Conservation (phyloP, 2,113 vertebrate genomes). For the Leucopsar rothschildi region DNA sequence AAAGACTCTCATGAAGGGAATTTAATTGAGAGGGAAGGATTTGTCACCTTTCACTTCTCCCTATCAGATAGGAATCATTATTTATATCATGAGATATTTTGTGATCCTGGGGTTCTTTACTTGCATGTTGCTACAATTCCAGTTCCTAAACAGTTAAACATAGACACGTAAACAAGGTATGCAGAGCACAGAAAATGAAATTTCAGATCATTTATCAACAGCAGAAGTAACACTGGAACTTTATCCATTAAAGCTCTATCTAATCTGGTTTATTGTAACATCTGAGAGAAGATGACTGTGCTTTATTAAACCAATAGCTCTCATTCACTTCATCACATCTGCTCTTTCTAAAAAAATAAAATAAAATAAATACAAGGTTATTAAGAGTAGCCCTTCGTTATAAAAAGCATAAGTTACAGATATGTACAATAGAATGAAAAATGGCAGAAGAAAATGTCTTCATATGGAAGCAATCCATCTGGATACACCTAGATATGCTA, state of each 20-base stretch:
- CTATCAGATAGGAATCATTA: not conserved
- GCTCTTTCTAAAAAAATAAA: constrained; percentile 50
- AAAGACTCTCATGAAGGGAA: not conserved
- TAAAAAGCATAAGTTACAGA: constrained; percentile 55
- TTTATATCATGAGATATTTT: not conserved
- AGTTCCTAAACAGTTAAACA: constrained; percentile 31
- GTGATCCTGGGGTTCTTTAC: not conserved
- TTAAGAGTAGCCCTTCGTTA: constrained; percentile 62
- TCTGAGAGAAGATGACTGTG: constrained; percentile 57
- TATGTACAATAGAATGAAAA: constrained; percentile 17
- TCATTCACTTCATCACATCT: constrained; percentile 70
- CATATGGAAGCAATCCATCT: constrained; percentile 72
- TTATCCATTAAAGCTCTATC: constrained; percentile 46
- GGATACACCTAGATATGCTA: constrained; percentile 50
- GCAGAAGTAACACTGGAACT: constrained; percentile 22
- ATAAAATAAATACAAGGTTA: constrained; percentile 53
- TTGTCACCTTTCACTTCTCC: constrained; percentile 3
- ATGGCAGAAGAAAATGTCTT: constrained; percentile 56
- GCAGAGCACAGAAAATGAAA: constrained; percentile 29
- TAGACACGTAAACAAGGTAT: not conserved
- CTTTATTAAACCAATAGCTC: constrained; percentile 69
- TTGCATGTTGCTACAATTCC: not conserved
- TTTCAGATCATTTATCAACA: constrained; percentile 52
- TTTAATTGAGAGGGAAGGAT: constrained; percentile 4
- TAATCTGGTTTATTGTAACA: constrained; percentile 64